Base-by-base conservation (phyloP, 30 jellyfish, hydroid and myxozoan genomes). In the Mastigias papua region DNA sequence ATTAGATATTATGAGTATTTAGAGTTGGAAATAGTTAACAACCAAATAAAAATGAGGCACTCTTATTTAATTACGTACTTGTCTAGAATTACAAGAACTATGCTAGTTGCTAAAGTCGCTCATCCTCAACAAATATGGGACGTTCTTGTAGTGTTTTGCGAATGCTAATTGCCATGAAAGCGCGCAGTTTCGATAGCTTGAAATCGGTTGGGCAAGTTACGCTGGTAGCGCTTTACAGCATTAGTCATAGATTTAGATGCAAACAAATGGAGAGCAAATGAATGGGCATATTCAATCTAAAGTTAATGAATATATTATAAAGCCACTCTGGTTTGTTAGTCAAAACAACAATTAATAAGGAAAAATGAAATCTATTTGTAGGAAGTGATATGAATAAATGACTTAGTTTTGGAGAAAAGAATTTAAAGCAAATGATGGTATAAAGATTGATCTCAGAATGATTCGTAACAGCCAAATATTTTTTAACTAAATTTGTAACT, bases 281-380 rank as follows among this genome's bases (percentile, higher is more conserved):
- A 37, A 37, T n/a, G n/a, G n/a, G 54, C 54, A 37, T 3, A 3
- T 3, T 3, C 54, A 37, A 11, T 37, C 10, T 3, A 11, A 3
- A 37, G 11, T 3, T 37, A 37, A 11, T 11, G 10, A 37, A 37
- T 37, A 37, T n/a, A 37, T 35, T 29, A 4, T 34, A 34, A 33
- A 28, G 69, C 83, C 83, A 72, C 69, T 33, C 22, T 16, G 35
- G 35, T 33, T 17, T 33, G 69, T 34, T 37, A 72, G 83, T 33
- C 83, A 72, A 8, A 72, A 72, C 83, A 72, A 9, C 48, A 23
- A 72, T 15, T 72, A 72, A 72, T 72, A 72, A 72, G 83, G 83
- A 72, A 72, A 48, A 63, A 72, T 29, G 69, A 32, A 72, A 20
- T 51, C 26, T 37, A 46, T 42, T 72, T 42, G 17, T 15, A 72